Conservation (phyloP, 2,797 vertebrate species). For the Oreortyx pictus region DNA sequence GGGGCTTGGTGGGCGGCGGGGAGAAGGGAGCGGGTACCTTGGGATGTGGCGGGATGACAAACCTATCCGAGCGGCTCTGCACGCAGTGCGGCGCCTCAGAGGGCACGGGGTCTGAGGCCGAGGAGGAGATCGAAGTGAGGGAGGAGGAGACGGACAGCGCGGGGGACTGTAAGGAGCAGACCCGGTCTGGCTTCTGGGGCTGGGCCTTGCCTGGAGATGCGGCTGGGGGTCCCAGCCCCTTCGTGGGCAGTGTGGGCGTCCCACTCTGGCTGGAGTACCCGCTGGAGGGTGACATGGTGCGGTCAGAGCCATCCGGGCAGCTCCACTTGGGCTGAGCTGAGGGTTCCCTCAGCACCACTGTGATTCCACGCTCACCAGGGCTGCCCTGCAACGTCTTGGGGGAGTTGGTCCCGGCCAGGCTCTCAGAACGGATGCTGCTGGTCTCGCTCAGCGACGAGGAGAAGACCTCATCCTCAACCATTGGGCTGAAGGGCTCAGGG, state of each 20-base stretch:
- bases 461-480: conserved; percentile 67
- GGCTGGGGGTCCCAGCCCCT: conserved; percentile 79
- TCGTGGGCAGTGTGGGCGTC: conserved; percentile 90
- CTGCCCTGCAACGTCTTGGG: conserved; percentile 36
- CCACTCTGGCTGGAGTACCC: conserved; percentile 98
- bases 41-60: conserved; percentile 91
- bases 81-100: conserved; percentile 58
- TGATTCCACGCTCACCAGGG: neutral
- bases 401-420: conserved; percentile 43
- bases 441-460: conserved; percentile 29
- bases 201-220: conserved; percentile 84
- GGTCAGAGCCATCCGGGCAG: conserved; percentile 80
- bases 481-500: conserved; percentile 49
- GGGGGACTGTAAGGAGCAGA: conserved; percentile 84
- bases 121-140: conserved; percentile 88
- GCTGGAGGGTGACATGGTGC: conserved; percentile 96
- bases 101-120: conserved; percentile 81
- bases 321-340: conserved; percentile 65
- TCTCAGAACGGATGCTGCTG: conserved; percentile 62
- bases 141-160: conserved; percentile 87
- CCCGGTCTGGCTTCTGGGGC: conserved; percentile 87
- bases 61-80: conserved; percentile 71
- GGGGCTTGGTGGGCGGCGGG: conserved; percentile 87
- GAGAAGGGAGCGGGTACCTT: conserved; percentile 90
- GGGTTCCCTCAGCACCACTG: conserved; percentile 17